Percentiles rank a stretch among this genome's conserved stretches.
phyloP scores from a whole-genome alignment of 2,888 invertebrate species.

The Leptinotarsa haldemani region DNA sequence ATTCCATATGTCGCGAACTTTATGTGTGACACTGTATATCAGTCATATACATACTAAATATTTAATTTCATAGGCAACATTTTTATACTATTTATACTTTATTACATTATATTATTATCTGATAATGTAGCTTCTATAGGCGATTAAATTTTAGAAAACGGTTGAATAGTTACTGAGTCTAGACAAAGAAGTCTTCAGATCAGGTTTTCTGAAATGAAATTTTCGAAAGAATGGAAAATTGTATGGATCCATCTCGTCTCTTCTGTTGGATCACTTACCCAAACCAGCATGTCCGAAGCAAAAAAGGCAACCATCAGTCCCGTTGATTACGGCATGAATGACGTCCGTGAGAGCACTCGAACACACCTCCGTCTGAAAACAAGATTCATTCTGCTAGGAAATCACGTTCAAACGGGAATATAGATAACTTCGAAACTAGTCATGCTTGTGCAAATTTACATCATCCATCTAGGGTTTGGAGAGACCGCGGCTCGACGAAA shows the following conservation, averaged over 20 bases:
- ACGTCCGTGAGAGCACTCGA: constrained; percentile 92
- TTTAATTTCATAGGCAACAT: too few species aligned
- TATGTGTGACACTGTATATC: too few species aligned
- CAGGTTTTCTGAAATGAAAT: too few species aligned
- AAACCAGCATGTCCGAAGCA: constrained; percentile 90
- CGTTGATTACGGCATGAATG: constrained; percentile 94
- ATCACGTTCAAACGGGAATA: background rate
- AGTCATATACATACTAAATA: too few species aligned
- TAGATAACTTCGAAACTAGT: background rate
- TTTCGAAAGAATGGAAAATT: background rate
- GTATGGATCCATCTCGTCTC: background rate
- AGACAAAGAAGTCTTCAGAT: too few species aligned
- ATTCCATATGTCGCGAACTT: too few species aligned
- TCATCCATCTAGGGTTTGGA: background rate
- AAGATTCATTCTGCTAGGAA: constrained; percentile 38
- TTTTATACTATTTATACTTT: too few species aligned
- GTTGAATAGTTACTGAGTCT: too few species aligned
- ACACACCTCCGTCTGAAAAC: constrained; percentile 89
- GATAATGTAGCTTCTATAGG: too few species aligned
- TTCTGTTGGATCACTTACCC: constrained; percentile 70
- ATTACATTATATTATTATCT: too few species aligned
- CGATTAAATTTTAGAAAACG: too few species aligned
- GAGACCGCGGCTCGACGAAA: background rate
- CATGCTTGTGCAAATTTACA: background rate
- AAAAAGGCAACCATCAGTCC: constrained; percentile 92